Evolutionary conservation across 2,113 vertebrate genomes (phyloP), one percentile per base, ranked within the genome.

Genomic region (Siniperca knerii): DNA sequence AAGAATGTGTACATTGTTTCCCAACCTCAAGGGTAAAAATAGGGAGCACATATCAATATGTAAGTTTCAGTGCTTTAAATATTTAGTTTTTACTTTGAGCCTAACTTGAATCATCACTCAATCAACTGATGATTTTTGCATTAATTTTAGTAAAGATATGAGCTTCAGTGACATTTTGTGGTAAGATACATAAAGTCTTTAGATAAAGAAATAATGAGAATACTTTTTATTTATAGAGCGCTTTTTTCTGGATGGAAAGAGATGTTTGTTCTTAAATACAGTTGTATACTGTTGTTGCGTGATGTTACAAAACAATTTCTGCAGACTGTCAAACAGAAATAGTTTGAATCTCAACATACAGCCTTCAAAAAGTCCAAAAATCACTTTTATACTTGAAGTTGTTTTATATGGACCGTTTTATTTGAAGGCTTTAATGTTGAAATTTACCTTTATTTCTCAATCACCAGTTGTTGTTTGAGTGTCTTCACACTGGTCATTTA

Each of bases 331-430:
- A 85, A 62, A 84, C 16, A 50, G 35, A 81, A 74, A 44, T 40
- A 21, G 21, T 81, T 46, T 54, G 25, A 80, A 77, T 69, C 33
- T 87, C 48, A 83, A 54, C 58, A 37, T 40, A 20, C 21, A 57
- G 72, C 73, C 73, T 81, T 87, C 5, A 89, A 76, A 85, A 81
- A 61, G 61, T 80, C 68, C 25, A 80, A 84, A 82, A 81, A 55
- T 72, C 46, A 29, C 33, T 81, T 86, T 81, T 77, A 57, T 82
- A 81, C 77, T 62, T 90, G 15, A 50, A 64, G 20, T 78, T 84
- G 65, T 87, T 46, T 37, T 37, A 35, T n/a, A 4, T 23, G 55
- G 52, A 61, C 46, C 3, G 29, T 60, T 71, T 69, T 70, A 73
- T 81, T 61, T 67, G 29, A 82, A 73, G 10, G 62, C 33, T 87